These are phyloP conservation scores for Arctopsyche grandis DNA, from an alignment of 1,140 invertebrate species.

Conservation along the genomic window DNA sequence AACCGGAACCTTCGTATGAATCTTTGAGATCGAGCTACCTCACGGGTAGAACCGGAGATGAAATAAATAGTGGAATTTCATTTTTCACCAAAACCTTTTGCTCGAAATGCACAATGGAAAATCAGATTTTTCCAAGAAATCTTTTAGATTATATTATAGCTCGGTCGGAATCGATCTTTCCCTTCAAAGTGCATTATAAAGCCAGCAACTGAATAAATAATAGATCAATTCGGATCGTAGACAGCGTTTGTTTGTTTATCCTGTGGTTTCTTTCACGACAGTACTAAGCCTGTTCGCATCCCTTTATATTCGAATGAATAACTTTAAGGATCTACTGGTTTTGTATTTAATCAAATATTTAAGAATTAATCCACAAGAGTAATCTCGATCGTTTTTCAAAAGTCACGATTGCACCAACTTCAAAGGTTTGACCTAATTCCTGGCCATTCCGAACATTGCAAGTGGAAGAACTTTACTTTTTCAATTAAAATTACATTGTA, in stretches of 20 bases:
- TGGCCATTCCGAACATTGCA: not conserved
- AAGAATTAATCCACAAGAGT: slow-evolving; percentile 2
- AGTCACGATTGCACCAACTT: slow-evolving; percentile 8
- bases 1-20: not conserved
- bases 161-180: too few species aligned
- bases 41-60: not conserved
- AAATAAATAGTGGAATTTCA: not conserved
- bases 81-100: not conserved
- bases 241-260: too few species aligned
- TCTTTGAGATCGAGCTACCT: not conserved
- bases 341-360: slow-evolving; percentile 5
- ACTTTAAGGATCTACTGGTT: not conserved
- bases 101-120: not conserved
- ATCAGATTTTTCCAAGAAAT: too few species aligned
- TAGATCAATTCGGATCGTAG: too few species aligned
- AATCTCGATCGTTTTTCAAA: slow-evolving; percentile 17
- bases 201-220: too few species aligned
- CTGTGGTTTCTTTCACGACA: too few species aligned
- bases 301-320: not conserved
- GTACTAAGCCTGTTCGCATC: too few species aligned
- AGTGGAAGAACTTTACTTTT: not conserved
- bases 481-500: not conserved
- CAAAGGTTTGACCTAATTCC: not conserved
- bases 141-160: too few species aligned
- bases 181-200: too few species aligned